Evolutionary conservation across 2,113 vertebrate species (phyloP).

Genomic region (Astur gentilis): DNA sequence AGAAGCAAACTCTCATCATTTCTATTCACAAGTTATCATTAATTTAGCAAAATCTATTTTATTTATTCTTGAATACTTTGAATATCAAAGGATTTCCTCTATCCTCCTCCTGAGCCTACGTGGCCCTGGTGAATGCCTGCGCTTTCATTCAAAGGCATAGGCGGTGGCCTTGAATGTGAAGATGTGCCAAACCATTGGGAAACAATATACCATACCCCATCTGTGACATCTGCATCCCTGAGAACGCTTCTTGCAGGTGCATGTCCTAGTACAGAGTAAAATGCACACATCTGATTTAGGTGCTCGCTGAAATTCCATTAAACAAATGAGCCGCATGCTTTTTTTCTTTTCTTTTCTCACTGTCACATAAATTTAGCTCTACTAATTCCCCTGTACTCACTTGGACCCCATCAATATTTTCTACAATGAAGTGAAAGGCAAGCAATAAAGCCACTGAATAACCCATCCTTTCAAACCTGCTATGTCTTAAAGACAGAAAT

Average conservation of each 20-base stretch:
- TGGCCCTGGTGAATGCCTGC: neutral
- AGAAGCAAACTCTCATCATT: neutral
- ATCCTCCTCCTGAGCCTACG: neutral
- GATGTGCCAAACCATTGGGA: neutral
- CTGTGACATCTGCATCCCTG: neutral
- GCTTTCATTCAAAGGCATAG: neutral
- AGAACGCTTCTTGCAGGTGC: neutral
- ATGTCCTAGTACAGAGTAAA: neutral
- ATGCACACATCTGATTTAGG: neutral
- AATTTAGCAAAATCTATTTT: neutral
- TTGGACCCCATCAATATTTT: neutral
- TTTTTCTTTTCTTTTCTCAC: neutral
- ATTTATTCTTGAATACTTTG: neutral
- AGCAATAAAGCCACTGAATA: neutral
- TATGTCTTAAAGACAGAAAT: neutral
- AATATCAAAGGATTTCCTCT: neutral
- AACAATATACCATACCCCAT: neutral
- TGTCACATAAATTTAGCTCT: neutral
- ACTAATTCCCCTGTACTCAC: neutral
- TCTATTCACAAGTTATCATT: neutral
- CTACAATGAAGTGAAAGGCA: neutral
- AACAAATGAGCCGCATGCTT: neutral
- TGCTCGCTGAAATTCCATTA: neutral
- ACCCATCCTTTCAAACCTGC: neutral
- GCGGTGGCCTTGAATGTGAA: neutral